These are phyloP conservation scores for Cynodonichthys magdalenae DNA, from an alignment of 2,797 vertebrate species.

Conservation along the genomic window DNA sequence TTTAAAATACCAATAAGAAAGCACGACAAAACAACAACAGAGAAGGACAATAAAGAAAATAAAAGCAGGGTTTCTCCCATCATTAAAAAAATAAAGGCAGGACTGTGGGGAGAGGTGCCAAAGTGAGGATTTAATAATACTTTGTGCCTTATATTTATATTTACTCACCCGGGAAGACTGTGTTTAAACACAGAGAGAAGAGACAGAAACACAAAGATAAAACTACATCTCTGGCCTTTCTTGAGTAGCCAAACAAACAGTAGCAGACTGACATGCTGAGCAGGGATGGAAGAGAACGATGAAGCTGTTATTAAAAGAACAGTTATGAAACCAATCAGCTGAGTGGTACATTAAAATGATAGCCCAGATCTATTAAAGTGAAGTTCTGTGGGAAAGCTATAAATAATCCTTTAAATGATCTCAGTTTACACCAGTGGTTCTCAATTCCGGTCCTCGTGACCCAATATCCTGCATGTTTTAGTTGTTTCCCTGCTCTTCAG, in stretches of 20 bases:
- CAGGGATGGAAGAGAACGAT: constrained; percentile 51
- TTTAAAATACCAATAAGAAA: background rate
- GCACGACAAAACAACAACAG: constrained; percentile 10
- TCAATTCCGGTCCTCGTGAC: no score
- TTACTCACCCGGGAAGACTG: constrained; percentile 85
- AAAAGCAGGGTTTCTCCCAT: constrained; percentile 18
- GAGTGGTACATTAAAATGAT: constrained; percentile 36
- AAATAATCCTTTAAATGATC: no score
- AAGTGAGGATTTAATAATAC: constrained; percentile 30
- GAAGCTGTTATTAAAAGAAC: constrained; percentile 42
- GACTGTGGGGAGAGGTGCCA: constrained; percentile 44
- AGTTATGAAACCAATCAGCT: constrained; percentile 28
- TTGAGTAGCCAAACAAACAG: constrained; percentile 58
- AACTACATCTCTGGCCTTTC: constrained; percentile 75
- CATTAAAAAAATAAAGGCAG: constrained; percentile 30
- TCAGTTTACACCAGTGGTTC: no score
- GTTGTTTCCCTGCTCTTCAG: no score
- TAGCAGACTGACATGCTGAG: constrained; percentile 55
- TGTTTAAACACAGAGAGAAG: constrained; percentile 81
- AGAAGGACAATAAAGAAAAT: constrained; percentile 1
- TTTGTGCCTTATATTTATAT: constrained; percentile 41
- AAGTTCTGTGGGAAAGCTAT: no score
- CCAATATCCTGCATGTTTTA: no score
- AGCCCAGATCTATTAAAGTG: no score
- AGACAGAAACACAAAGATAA: constrained; percentile 84